Base-by-base conservation (phyloP, 2,113 vertebrate genomes). In the Siniperca knerii region DNA sequence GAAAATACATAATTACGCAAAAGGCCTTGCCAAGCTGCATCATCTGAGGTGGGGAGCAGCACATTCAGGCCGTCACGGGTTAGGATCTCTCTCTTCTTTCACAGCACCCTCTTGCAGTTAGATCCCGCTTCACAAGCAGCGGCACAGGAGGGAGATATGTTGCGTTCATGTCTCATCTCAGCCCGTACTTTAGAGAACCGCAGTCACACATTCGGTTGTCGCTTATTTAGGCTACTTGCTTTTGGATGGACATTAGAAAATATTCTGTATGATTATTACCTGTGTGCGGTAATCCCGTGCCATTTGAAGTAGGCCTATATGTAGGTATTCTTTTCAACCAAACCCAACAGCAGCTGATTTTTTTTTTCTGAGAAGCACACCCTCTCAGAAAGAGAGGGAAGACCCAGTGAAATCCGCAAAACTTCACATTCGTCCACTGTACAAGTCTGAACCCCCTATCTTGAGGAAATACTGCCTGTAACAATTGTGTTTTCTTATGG, bases 51-150 rank as follows among this genome's bases (percentile, higher is more conserved):
- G 7, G 8, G 10, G 77, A n/a, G 54, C 61, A 8, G 65, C 73
- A 29, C 61, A 16, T 42, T 48, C 8, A 75, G 77, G 79, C 87
- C 79, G 71, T 42, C 58, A 0, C 44, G 80, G 67, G 52, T 74
- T 15, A 7, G 52, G 21, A 66, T 55, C 60, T 33, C 80, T 71
- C 35, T 77, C 42, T 40, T 75, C 71, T 76, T 90, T 55, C 89
- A 84, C 10, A 75, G 90, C 90, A 64, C 89, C 84, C 87, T 87
- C 87, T 78, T 82, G 89, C 90, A 86, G 85, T 73, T 71, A 37
- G 25, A 85, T 65, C 80, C 77, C 83, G 66, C 78, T 79, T 48
- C 54, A 75, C 85, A 76, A 75, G 75, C 89, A 79, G 73, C 57
- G 21, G 84, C 90, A 72, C 18, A 37, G 58, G 77, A 77, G 71